Base-by-base conservation (phyloP, 2,888 invertebrate genomes). In the Caenorhabditis wallacei region DNA sequence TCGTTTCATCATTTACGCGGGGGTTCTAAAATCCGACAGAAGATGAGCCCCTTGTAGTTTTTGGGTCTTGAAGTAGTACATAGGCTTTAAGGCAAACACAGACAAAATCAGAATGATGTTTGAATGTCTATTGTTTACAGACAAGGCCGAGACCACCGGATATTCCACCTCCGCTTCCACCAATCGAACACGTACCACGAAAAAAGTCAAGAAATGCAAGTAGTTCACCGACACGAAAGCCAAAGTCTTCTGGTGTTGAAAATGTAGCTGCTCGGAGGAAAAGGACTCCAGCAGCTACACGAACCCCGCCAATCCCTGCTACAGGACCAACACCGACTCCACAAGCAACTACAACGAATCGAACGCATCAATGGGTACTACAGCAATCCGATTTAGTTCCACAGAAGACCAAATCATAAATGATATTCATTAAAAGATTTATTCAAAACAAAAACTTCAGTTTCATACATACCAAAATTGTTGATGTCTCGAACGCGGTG, bases 381-480 rank as follows among this genome's bases (percentile, higher is more conserved):
- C 89, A 90, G 72, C 90, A 90, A 82, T 85, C 87, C 10, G 90
- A 90, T 83, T 83, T 89, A 24, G 87, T 89, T 64, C 83, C 84
- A 1, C 75, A 63, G 22, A 79, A 80, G 26, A 72, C n/a, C 63
- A 72, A 69, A 57, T 66, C 69, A 54, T 69, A 20, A 75, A 63
- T 40, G 5, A 18, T 16, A 24, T 30, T 20, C 20, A 13, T 11
- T 13, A 30, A 57, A 4, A 35, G 10, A 40, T 13, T 40, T 40
- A 46, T 43, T 26, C 40, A 35, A 48, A 59, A 64, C 24, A 51
- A 56, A 71, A 26, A 43, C 53, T 80, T 75, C 80, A 80, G 80
- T 80, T 74, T 69, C 48, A 63, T 70, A 63, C 70, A 76, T 76
- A 76, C 76, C 76, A 76, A 61, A 30, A 69, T 22, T 26, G 66